phyloP scores from a whole-genome alignment of 2,797 vertebrate species.

The Huso huso region DNA sequence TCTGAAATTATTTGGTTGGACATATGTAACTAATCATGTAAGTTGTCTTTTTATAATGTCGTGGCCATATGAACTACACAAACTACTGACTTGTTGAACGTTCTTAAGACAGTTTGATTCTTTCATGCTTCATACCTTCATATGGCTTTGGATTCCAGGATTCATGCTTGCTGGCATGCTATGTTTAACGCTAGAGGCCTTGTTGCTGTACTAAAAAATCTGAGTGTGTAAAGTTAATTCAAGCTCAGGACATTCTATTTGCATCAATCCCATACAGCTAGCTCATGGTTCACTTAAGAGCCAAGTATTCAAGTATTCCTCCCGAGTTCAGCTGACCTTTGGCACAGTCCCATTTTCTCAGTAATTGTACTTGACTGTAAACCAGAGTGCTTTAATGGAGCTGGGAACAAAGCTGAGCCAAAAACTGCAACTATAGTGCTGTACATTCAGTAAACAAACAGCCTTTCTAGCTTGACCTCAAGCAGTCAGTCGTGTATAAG shows the following conservation, averaged over 20 bases:
- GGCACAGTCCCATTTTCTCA: slow-evolving; percentile 8
- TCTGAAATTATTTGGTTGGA: too few species aligned
- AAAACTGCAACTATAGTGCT: slow-evolving; percentile 10
- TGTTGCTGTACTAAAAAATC: too few species aligned
- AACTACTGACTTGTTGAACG: too few species aligned
- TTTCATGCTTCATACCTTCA: too few species aligned
- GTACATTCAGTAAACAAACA: background rate
- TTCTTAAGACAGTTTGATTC: too few species aligned
- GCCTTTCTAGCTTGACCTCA: background rate
- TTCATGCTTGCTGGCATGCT: too few species aligned
- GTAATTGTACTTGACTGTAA: slow-evolving; percentile 14
- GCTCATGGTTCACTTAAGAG: background rate
- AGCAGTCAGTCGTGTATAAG: background rate
- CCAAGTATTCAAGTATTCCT: slow-evolving; percentile 5
- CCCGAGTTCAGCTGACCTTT: slow-evolving; percentile 9
- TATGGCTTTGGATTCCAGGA: too few species aligned
- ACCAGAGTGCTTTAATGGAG: slow-evolving; percentile 8
- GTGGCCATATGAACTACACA: too few species aligned
- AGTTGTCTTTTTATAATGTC: too few species aligned
- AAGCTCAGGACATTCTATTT: background rate
- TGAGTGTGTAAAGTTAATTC: too few species aligned
- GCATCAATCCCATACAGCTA: background rate
- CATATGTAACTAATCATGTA: too few species aligned
- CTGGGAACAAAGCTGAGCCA: slow-evolving; percentile 10
- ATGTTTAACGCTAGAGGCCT: too few species aligned